Evolutionary conservation across 2,888 invertebrate genomes (phyloP).

Genomic region (Dicycla oo): DNA sequence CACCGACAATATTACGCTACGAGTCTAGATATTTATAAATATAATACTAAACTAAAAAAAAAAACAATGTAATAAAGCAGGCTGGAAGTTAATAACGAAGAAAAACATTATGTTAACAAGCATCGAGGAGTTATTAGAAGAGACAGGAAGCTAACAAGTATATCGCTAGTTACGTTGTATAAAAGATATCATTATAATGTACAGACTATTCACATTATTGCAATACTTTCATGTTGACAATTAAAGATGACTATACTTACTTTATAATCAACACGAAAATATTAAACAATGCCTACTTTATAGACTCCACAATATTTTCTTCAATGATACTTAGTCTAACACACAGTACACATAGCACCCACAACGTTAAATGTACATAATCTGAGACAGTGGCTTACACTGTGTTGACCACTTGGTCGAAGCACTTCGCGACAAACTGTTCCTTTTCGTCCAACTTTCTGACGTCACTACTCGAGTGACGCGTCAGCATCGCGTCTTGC

Average conservation of each 20-base stretch:
- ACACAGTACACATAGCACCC: constrained; percentile 45
- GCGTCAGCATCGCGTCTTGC: constrained; percentile 88
- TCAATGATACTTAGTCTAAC: constrained; percentile 47
- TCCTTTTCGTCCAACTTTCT: constrained; percentile 89
- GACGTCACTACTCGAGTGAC: constrained; percentile 76
- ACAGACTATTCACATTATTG: constrained; percentile 63
- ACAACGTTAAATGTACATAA: constrained; percentile 31
- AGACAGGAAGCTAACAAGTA: constrained; percentile 62
- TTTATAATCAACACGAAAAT: constrained; percentile 44
- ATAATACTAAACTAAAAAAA: constrained; percentile 82
- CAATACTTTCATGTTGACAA: constrained; percentile 37
- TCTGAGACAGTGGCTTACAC: constrained; percentile 71
- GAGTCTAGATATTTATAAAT: constrained; percentile 68
- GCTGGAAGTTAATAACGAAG: constrained; percentile 66
- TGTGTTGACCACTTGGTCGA: constrained; percentile 91
- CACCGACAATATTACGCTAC: constrained; percentile 65
- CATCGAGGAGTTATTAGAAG: constrained; percentile 64
- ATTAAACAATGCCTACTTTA: constrained; percentile 34
- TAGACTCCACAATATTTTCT: constrained; percentile 40
- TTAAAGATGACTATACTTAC: constrained; percentile 6
- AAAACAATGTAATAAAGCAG: constrained; percentile 72
- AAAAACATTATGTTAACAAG: constrained; percentile 68
- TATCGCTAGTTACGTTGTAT: constrained; percentile 33
- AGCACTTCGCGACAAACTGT: constrained; percentile 91
- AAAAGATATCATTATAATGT: constrained; percentile 55